Evolutionary conservation across 2,888 invertebrate species (phyloP), one percentile per base, ranked within the genome.

Genomic region (Ormyrus thymus): DNA sequence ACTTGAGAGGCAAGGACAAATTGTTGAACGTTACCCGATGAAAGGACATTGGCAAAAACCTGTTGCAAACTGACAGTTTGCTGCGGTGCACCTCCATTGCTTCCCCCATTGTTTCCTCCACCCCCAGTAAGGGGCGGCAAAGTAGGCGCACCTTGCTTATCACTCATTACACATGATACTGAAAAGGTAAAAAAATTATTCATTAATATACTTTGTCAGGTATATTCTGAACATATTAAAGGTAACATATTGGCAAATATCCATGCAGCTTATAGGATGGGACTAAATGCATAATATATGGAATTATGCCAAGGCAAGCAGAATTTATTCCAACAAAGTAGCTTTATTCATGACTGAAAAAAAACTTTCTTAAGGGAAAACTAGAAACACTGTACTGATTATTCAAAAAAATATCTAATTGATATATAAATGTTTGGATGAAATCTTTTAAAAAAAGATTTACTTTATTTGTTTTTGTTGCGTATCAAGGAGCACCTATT

Each of bases 1-100:
- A 92, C 91, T 81, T 89, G 89, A 11, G 90, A 90, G 64, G 90
- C 87, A 84, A 90, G 88, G 81, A 90, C 90, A 85, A 90, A 90
- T 83, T 90, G 90, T 79, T 90, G 90, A 76, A 89, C 89, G 79
- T 86, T 87, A 74, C 89, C 86, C 29, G 89, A 88, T 56, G 90
- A 87, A 79, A 90, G 87, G 58, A 90, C 89, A 84, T 90, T 90
- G 81, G 79, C 78, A 78, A 81, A 78, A 11, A 76, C 83, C 82
- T 81, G 80, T 78, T 81, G 81, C 65, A 81, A 71, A 78, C 73
- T 77, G 51, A 81, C 76, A 61, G 87, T 86, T 83, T 90, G 86
- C 83, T 90, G 90, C 78, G 87, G 83, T 81, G 85, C 83, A 78
- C 86, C 87, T 80, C 84, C 84, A 81, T 86, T 88, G 85, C 85